Base-by-base conservation (phyloP, 2,797 vertebrate species). In the Urosaurus nigricauda region DNA sequence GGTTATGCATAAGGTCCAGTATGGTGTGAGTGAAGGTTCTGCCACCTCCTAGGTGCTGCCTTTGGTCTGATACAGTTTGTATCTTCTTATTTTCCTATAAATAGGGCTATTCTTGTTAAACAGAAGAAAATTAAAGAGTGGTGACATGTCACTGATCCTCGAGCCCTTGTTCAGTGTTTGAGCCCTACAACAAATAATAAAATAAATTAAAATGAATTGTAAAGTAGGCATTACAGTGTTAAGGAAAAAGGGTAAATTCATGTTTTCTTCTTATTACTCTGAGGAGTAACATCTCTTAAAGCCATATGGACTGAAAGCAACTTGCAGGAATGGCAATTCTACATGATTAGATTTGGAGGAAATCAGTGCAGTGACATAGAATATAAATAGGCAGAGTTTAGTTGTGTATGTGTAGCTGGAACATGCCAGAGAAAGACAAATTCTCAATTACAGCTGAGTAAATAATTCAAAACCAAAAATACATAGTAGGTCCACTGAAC, bases 371-470 rank as follows among this genome's bases (percentile, higher is more conserved):
- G 19, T 73, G 88, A 86, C 35, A 11, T 71, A 82, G 88, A 94
- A 91, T 65, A 71, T 77, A 70, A 75, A 80, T 56, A 51, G 35
- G 35, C 1, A 32, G 14, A 24, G 19, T 29, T 80, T 80, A 85
- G 19, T 37, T 43, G 40, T 60, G 17, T 29, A 68, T 68, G 1
- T 58, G 19, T 86, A 60, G 29, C 37, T 77, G 47, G 24, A 63
- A 51, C 35, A 78, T 88, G 58, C 43, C 73, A 88, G 80, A 78
- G 73, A 83, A 88, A 51, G 17, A 40, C 43, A 83, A 53, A 83
- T 88, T 77, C n/a, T 88, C 58, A 88, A 83, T 84, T 88, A 83
- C n/a, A 84, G 58, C 26, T 88, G 73, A 78, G 58, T 56, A 83
- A 88, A 88, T 83, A 83, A 68, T 83, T 87, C 58, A 83, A 51